Evolutionary conservation across 2,888 invertebrate genomes (phyloP).

Genomic region (Chrysomela aeneicollis): DNA sequence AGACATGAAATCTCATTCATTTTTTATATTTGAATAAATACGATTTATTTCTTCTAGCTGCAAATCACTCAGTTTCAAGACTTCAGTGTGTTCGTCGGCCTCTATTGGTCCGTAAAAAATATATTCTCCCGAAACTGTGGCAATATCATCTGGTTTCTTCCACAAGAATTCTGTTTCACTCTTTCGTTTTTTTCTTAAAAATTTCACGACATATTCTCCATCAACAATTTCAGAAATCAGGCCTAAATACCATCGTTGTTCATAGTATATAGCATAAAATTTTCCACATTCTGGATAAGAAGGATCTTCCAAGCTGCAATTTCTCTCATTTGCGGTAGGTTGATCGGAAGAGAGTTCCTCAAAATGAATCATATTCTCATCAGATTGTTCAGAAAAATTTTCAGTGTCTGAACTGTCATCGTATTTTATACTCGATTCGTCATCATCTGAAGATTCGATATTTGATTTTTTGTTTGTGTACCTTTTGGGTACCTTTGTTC

Average conservation of each 20-base stretch:
- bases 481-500: neutral
- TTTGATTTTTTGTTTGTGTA: neutral
- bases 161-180: constrained; percentile 13
- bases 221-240: neutral
- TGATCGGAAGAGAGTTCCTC: neutral
- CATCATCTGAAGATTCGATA: constrained; percentile 4
- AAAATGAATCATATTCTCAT: too few species aligned
- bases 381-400: neutral
- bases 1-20: neutral
- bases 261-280: constrained; percentile 8
- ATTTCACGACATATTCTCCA: neutral
- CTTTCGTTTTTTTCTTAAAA: constrained; percentile 6
- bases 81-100: neutral
- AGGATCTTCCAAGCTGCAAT: too few species aligned
- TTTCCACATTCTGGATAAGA: constrained; percentile 16
- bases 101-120: constrained; percentile 11
- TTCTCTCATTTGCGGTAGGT: neutral
- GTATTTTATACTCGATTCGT: neutral
- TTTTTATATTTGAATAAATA: constrained; percentile 5
- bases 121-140: constrained; percentile 3
- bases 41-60: constrained; percentile 1
- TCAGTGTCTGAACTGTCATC: constrained; percentile 4
- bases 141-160: constrained; percentile 5
- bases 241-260: constrained; percentile 11
- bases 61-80: constrained; percentile 1